Evolutionary conservation across 2,888 invertebrate species (phyloP), one percentile per base, ranked within the genome.

Genomic region (Harpalus rubripes): DNA sequence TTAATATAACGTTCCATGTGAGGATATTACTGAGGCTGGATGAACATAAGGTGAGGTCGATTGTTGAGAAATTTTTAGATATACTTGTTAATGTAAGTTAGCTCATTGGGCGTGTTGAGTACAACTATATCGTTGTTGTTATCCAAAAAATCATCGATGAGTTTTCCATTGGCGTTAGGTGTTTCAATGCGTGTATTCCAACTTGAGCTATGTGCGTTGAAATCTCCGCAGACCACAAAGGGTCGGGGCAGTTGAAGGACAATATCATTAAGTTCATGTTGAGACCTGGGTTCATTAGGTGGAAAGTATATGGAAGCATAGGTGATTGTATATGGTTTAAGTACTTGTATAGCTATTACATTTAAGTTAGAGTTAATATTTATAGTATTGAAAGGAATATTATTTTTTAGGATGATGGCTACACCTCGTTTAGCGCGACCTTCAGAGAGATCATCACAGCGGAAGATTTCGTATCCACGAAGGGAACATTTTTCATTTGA

Each of bases 341-440:
- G n/a, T n/a, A 58, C 58, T 58, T 58, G 58, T 15, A 58, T 58
- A 16, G 58, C 58, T 16, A 58, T 16, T n/a, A 58, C 58, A 58
- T 58, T 58, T 58, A n/a, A 58, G 16, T 58, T 22, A 22, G 22
- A 22, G 22, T 22, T 22, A 22, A 22, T 58, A 16, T n/a, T 15
- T n/a, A 16, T 58, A 16, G 5, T 58, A 4, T 58, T 58, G 58
- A 58, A 15, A n/a, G 44, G 44, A 44, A 44, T 44, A 5, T 44
- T 58, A 15, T 58, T 58, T 58, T 15, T 15, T 12, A 16, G 58
- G 58, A n/a, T 15, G 15, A 58, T 58, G 58, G 58, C 58, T 15
- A 58, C 58, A 6, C 15, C 58, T 15, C 58, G 58, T 58, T 58
- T 58, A 4, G 58, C 58, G 7, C 58, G 58, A 58, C n/a, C 58